A percentile compares a stretch with the other conserved stretches of the same genome.
Conservation (phyloP, 2,888 invertebrate species). For the Caenorhabditis sulstoni region DNA sequence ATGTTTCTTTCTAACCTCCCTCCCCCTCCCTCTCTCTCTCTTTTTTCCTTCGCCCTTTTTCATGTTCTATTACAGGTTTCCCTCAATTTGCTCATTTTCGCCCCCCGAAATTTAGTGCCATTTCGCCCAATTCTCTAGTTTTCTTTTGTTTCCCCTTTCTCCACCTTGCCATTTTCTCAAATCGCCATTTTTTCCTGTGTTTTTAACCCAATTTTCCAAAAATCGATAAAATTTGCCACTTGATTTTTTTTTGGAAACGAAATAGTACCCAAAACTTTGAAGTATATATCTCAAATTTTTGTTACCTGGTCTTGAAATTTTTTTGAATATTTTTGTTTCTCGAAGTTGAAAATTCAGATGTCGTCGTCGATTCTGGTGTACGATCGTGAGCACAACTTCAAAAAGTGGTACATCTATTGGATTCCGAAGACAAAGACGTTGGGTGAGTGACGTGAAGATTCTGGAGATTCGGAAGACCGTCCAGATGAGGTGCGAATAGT, state of each 20-base stretch:
- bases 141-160: too few relatives aligned
- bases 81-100: not conserved
- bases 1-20: too few relatives aligned
- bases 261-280: too few relatives aligned
- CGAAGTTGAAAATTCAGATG: constrained; percentile 48
- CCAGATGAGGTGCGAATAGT: too few relatives aligned
- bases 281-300: too few relatives aligned
- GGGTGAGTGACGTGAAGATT: constrained; percentile 26
- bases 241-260: not conserved
- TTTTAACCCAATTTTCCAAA: not conserved
- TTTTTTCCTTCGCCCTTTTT: not conserved
- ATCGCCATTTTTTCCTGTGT: too few relatives aligned
- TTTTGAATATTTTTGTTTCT: constrained; percentile 44
- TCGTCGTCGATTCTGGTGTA: constrained; percentile 56
- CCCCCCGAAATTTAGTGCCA: constrained; percentile 27
- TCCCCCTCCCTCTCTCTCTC: not conserved
- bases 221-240: too few relatives aligned
- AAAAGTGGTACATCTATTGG: constrained; percentile 60
- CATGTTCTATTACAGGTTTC: constrained; percentile 29
- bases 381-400: constrained; percentile 61
- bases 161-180: constrained; percentile 31
- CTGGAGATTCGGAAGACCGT: too few relatives aligned
- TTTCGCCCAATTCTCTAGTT: too few relatives aligned
- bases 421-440: constrained; percentile 51
- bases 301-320: constrained; percentile 22